These are phyloP conservation scores for Lampropteryx suffumata DNA, from an alignment of 2,888 invertebrate species.

Conservation along the genomic window DNA sequence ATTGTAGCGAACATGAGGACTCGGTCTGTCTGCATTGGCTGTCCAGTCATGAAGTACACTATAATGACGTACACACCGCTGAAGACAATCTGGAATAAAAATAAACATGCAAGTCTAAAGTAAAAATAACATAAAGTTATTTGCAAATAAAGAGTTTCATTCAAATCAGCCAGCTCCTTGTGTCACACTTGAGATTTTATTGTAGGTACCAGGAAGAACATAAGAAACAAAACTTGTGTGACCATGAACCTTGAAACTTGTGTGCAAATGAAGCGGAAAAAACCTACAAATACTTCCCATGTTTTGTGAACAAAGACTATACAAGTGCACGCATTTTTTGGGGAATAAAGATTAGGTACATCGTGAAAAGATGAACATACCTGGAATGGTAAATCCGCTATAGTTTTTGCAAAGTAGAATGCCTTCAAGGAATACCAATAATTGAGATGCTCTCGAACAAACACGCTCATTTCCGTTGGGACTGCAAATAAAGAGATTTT, in stretches of 20 bases:
- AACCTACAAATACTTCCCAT: neutral
- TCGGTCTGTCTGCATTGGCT: slow-evolving; percentile 93
- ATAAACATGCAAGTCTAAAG: neutral
- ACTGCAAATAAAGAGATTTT: slow-evolving; percentile 84
- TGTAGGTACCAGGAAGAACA: neutral
- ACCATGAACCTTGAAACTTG: neutral
- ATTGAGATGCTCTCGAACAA: slow-evolving; percentile 96
- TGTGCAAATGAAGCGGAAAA: neutral
- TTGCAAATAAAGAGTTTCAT: too few species aligned
- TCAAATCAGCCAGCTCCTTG: neutral
- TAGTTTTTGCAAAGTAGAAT: slow-evolving; percentile 98
- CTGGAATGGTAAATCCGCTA: slow-evolving; percentile 98
- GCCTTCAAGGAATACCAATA: slow-evolving; percentile 98
- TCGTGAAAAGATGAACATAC: slow-evolving; percentile 69
- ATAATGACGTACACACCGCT: slow-evolving; percentile 94
- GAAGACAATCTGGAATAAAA: slow-evolving; percentile 87
- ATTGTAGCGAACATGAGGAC: slow-evolving; percentile 90
- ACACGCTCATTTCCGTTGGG: slow-evolving; percentile 97
- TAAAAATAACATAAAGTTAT: too few species aligned
- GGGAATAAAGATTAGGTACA: neutral
- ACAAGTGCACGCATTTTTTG: neutral
- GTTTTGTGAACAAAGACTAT: neutral
- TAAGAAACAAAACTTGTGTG: slow-evolving; percentile 6
- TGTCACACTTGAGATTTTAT: too few species aligned
- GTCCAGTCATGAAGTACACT: slow-evolving; percentile 97